Conservation (phyloP, 1,140 invertebrate species). For the Bathynomus jamesi region DNA sequence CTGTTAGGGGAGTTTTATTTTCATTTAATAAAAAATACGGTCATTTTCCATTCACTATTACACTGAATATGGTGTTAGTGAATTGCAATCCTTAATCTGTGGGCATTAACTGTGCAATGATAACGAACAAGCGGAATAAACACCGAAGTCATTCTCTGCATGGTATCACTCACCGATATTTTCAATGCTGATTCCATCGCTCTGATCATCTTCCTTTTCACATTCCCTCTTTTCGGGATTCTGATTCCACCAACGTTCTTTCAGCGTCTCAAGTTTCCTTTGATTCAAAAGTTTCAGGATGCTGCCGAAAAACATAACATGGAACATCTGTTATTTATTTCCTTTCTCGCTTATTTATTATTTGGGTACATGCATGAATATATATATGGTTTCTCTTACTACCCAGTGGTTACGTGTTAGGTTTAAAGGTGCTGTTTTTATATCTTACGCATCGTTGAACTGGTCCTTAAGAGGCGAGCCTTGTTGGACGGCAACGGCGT, state of each 20-base stretch:
- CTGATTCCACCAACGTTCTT: conserved; percentile 92
- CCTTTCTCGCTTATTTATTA: no score
- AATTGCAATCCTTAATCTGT: no score
- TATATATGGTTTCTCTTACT: no score
- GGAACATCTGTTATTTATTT: no score
- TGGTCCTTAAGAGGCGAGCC: conserved; percentile 86
- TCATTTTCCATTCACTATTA: no score
- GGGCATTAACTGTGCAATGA: no score
- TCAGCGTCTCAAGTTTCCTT: conserved; percentile 80
- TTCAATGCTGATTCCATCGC: conserved; percentile 91
- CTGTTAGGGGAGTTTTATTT: no score
- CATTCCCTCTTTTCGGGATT: conserved; percentile 69
- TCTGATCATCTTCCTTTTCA: conserved; percentile 80
- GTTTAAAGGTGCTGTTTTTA: no score
- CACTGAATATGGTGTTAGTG: no score
- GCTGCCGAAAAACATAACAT: conserved; percentile 53
- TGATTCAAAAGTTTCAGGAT: conserved; percentile 89
- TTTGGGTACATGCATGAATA: no score
- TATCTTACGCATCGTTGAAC: conserved; percentile 70
- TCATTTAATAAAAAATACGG: no score
- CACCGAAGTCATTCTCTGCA: background rate
- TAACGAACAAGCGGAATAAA: conserved; percentile 3
- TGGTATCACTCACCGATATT: conserved; percentile 83
- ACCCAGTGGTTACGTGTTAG: no score
- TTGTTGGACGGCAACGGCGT: conserved; percentile 92